phyloP scores from a whole-genome alignment of 2,797 vertebrate species.

The Helicolenus hilgendorfi region DNA sequence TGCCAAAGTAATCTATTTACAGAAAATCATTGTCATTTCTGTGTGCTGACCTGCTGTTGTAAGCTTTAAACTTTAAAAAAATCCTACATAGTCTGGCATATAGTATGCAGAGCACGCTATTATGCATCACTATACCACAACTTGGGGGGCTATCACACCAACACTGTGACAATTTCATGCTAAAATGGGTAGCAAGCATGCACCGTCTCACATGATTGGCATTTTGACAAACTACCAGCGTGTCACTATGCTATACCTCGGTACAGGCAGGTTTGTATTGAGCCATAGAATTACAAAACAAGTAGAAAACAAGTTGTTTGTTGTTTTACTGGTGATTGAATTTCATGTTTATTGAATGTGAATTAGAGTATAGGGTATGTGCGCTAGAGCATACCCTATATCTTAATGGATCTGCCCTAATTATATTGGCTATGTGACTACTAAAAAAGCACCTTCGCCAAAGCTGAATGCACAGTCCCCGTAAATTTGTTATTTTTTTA shows the following conservation, averaged over 20 bases:
- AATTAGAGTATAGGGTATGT: neutral
- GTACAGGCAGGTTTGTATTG: neutral
- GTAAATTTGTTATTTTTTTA: neutral
- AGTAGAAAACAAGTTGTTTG: neutral
- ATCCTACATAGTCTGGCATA: neutral
- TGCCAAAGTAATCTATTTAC: neutral
- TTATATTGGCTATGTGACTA: neutral
- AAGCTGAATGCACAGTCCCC: neutral
- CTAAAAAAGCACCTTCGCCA: neutral
- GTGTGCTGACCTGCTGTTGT: neutral
- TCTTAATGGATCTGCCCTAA: neutral
- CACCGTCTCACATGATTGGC: conserved; percentile 8
- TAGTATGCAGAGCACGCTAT: conserved; percentile 1
- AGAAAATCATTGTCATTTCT: neutral
- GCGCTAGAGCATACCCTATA: neutral
- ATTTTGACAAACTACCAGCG: neutral
- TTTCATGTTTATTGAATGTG: neutral
- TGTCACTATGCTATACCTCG: neutral
- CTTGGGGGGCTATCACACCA: conserved; percentile 12
- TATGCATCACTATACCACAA: conserved; percentile 44
- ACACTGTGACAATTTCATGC: conserved; percentile 36
- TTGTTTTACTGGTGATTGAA: neutral
- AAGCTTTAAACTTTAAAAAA: neutral
- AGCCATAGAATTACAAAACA: neutral
- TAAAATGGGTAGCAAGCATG: conserved; percentile 29